A percentile compares a stretch with the other conserved stretches of the same genome.
Evolutionary conservation across 2,113 vertebrate species (phyloP).

Genomic region (Pristiophorus japonicus): DNA sequence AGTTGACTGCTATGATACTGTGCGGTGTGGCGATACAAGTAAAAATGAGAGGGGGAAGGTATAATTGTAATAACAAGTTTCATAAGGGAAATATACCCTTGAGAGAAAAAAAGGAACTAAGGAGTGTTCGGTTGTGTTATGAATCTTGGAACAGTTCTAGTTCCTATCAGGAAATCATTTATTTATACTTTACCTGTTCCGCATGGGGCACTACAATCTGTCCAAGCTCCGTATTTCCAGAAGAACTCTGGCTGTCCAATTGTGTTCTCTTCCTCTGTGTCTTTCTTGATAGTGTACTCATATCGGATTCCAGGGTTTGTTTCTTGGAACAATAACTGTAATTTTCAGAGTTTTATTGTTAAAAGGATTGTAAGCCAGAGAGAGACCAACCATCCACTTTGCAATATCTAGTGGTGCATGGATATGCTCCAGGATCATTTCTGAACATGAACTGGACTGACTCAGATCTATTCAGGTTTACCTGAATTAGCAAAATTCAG

Average conservation of each 20-base stretch:
- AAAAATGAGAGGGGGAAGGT: neutral
- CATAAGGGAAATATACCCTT: too few relatives aligned
- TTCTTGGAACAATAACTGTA: constrained; percentile 88
- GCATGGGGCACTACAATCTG: constrained; percentile 83
- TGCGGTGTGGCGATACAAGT: neutral
- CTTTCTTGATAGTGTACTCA: constrained; percentile 81
- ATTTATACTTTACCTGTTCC: constrained; percentile 64
- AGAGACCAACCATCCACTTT: neutral
- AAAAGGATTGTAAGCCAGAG: neutral
- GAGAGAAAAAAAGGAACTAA: neutral
- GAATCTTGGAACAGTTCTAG: neutral
- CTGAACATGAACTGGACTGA: neutral
- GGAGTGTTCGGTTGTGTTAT: constrained; percentile 27
- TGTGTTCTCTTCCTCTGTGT: constrained; percentile 65
- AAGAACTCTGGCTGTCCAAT: constrained; percentile 66
- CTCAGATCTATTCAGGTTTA: neutral
- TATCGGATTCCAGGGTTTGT: constrained; percentile 80
- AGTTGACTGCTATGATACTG: too few relatives aligned
- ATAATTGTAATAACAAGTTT: neutral
- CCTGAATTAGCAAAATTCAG: neutral
- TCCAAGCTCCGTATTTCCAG: constrained; percentile 86
- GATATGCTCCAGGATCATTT: neutral
- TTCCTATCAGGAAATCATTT: neutral
- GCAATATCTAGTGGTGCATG: neutral
- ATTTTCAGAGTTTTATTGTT: neutral